Conservation (phyloP, 1,140 invertebrate species). For the Teleopsis dalmanni region DNA sequence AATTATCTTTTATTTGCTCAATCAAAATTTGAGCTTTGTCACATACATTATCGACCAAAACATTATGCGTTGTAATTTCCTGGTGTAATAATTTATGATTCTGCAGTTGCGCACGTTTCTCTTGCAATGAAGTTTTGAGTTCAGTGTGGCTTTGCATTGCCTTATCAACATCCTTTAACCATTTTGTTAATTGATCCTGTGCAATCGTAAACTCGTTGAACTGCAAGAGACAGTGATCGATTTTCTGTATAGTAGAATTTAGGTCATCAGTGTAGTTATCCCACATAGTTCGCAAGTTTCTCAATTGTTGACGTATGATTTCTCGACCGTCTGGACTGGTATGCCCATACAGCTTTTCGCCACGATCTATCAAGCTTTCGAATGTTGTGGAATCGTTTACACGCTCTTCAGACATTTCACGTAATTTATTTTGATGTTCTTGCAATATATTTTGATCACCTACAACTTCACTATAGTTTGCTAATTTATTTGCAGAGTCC, state of each 20-base stretch:
- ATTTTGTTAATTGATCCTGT: slow-evolving; percentile 86
- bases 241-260: slow-evolving; percentile 65
- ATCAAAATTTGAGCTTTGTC: slow-evolving; percentile 86
- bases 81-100: slow-evolving; percentile 93
- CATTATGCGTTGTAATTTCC: slow-evolving; percentile 88
- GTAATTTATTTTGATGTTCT: slow-evolving; percentile 74
- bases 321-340: slow-evolving; percentile 91
- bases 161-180: slow-evolving; percentile 83
- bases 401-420: slow-evolving; percentile 70
- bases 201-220: slow-evolving; percentile 81
- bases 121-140: slow-evolving; percentile 81
- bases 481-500: slow-evolving; percentile 61
- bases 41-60: slow-evolving; percentile 80
- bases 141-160: slow-evolving; percentile 88
- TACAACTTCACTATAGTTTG: slow-evolving; percentile 73
- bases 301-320: slow-evolving; percentile 79
- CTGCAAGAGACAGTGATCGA: slow-evolving; percentile 82
- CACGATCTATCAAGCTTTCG: slow-evolving; percentile 77
- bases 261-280: slow-evolving; percentile 79
- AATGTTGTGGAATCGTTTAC: slow-evolving; percentile 75
- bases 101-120: slow-evolving; percentile 88
- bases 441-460: slow-evolving; percentile 80
- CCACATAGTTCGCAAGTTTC: slow-evolving; percentile 76
- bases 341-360: slow-evolving; percentile 85
- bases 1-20: slow-evolving; percentile 80